These are phyloP conservation scores for Pseudomyrmex pallidus DNA, from an alignment of 1,140 invertebrate species.

Conservation along the genomic window DNA sequence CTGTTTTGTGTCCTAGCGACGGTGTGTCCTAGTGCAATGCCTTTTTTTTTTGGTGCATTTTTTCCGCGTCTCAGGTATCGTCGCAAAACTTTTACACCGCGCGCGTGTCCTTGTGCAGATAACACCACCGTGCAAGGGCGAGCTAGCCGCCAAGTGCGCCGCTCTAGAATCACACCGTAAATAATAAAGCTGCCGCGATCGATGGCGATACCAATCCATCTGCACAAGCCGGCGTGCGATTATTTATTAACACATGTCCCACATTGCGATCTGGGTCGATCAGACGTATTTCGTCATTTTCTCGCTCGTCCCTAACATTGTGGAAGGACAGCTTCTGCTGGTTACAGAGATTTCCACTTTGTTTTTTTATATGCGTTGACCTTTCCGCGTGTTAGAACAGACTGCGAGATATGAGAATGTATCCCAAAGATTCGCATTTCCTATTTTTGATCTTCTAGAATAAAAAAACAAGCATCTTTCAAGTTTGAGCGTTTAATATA, in stretches of 20 bases:
- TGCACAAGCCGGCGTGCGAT: constrained; percentile 69
- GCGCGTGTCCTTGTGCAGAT: constrained; percentile 43
- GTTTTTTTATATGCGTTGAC: not conserved
- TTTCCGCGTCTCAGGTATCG: not conserved
- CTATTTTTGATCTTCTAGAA: too few species aligned
- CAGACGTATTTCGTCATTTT: constrained; percentile 62
- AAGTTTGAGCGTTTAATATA: too few species aligned
- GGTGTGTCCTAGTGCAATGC: too few species aligned
- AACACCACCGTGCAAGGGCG: constrained; percentile 60
- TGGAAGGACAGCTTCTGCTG: not conserved
- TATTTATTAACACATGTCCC: constrained; percentile 79
- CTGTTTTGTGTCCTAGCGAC: not conserved
- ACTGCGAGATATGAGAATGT: too few species aligned
- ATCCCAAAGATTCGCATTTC: too few species aligned
- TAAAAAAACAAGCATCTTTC: too few species aligned
- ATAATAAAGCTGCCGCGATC: constrained; percentile 78
- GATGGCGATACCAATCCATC: constrained; percentile 74
- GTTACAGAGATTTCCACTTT: not conserved
- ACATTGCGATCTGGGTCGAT: constrained; percentile 76
- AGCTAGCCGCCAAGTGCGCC: constrained; percentile 54
- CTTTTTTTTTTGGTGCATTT: constrained; percentile 10
- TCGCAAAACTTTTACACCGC: not conserved
- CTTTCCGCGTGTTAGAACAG: too few species aligned
- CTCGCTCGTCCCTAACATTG: constrained; percentile 25
- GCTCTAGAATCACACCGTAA: constrained; percentile 71